Evolutionary conservation across 2,113 vertebrate genomes (phyloP).

Genomic region (Scortum barcoo): DNA sequence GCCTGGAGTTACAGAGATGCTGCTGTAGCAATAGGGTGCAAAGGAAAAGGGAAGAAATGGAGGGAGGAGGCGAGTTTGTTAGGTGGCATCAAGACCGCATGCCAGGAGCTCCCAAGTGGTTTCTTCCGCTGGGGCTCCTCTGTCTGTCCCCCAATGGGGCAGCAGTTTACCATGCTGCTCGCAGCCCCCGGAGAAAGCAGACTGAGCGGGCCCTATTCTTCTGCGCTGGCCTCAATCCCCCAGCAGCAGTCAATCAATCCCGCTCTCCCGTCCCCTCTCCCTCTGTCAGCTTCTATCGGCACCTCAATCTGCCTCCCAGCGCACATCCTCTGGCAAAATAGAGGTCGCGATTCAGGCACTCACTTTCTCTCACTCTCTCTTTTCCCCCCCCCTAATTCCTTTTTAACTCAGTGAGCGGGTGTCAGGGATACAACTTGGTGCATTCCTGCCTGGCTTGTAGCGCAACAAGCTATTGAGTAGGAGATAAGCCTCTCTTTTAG

Average conservation of each 20-base stretch:
- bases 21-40: constrained; percentile 65
- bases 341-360: constrained; percentile 78
- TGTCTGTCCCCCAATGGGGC: constrained; percentile 68
- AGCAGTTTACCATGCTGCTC: constrained; percentile 76
- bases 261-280: constrained; percentile 67
- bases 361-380: constrained; percentile 74
- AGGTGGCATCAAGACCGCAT: constrained; percentile 69
- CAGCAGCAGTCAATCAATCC: constrained; percentile 67
- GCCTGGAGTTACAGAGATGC: constrained; percentile 80
- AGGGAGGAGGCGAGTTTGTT: constrained; percentile 60
- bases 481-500: constrained; percentile 99
- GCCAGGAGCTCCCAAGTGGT: constrained; percentile 73
- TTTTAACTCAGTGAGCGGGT: constrained; percentile 90
- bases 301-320: constrained; percentile 80
- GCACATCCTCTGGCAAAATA: constrained; percentile 83
- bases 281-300: constrained; percentile 65
- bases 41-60: constrained; percentile 49
- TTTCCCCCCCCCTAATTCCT: constrained; percentile 80
- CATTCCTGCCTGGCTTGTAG: constrained; percentile 92
- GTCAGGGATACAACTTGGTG: constrained; percentile 90
- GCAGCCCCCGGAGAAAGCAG: constrained; percentile 53
- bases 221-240: constrained; percentile 69
- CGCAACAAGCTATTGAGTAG: constrained; percentile 95
- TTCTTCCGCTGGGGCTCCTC: constrained; percentile 70
- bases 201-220: constrained; percentile 71